Evolutionary conservation across 2,113 vertebrate species (phyloP), one percentile per base, ranked within the genome.

Genomic region (Tonatia bakeri): DNA sequence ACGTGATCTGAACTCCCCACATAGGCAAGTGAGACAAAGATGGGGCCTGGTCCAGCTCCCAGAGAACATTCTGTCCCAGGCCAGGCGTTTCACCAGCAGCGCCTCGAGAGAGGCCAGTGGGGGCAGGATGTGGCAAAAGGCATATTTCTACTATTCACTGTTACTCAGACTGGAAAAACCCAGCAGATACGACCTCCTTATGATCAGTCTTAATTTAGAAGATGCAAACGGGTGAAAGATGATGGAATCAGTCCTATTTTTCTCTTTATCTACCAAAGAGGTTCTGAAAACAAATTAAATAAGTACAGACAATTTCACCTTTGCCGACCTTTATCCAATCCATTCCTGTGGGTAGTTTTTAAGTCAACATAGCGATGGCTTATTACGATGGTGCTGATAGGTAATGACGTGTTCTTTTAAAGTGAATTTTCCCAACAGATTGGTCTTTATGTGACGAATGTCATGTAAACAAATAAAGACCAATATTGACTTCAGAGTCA

Each of bases 131-230:
- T 0, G 31, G 31, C 12, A 19, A 67, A 90, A 28, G 75, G 38
- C 5, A 0, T 1, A 24, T 45, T 45, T 83, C 79, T 72, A 3
- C 12, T 31, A 1, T 2, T 89, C 33, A 3, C 6, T 28, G 31
- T 26, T 12, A 14, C 10, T 70, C 59, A 79, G 45, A 7, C 38
- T 24, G 13, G 17, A 15, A 15, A 59, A 52, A n/a, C 16, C 13
- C 24, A 20, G 54, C 26, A 54, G 33, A 6, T 6, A 22, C 6
- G 11, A 13, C 26, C 13, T 5, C 0, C 0, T 3, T 4, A 4
- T 5, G 19, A 36, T 9, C 91, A n/a, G 20, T 73, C 10, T 67
- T 47, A 26, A 0, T 19, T n/a, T 40, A 77, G 52, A 36, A 65
- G 33, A 22, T 15, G 33, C 10, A 14, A 90, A 70, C 20, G 4